Percentiles rank a stretch among this genome's conserved stretches.
Evolutionary conservation across 64 coral and sea anemone species (phyloP).

Genomic region (Stichodactyla helianthus): DNA sequence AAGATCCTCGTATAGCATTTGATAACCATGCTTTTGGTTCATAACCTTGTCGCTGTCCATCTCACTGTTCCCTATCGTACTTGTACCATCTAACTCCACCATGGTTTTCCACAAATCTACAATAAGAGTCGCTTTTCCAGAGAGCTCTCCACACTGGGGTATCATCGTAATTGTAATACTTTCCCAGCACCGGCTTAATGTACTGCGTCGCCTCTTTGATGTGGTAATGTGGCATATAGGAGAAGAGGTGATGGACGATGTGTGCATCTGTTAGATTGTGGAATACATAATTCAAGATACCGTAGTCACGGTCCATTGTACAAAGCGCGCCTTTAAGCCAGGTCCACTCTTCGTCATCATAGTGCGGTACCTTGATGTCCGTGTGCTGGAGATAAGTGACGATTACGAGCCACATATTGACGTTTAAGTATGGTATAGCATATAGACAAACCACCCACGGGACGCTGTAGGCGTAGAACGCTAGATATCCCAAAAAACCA

Average conservation of each 20-base stretch:
- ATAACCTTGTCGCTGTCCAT: background rate
- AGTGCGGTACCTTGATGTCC: constrained; percentile 74
- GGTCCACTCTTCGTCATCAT: constrained; percentile 75
- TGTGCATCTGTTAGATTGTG: constrained; percentile 81
- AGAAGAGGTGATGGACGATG: constrained; percentile 72
- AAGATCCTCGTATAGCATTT: no score
- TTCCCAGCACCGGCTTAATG: constrained; percentile 71
- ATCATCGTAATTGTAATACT: constrained; percentile 71
- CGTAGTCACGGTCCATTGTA: constrained; percentile 83
- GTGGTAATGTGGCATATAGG: constrained; percentile 87
- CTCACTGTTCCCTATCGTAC: constrained; percentile 53
- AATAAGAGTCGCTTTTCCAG: constrained; percentile 71
- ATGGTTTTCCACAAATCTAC: constrained; percentile 80
- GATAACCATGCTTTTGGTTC: background rate
- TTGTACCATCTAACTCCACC: constrained; percentile 84
- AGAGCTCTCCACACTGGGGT: constrained; percentile 79
- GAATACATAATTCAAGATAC: constrained; percentile 71
- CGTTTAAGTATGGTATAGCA: constrained; percentile 46
- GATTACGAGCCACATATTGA: constrained; percentile 89
- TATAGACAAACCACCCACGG: constrained; percentile 67
- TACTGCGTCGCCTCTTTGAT: constrained; percentile 68
- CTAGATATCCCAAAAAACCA: constrained; percentile 48
- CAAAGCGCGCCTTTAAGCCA: constrained; percentile 82
- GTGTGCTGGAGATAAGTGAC: constrained; percentile 89
- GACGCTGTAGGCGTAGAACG: constrained; percentile 34